Evolutionary conservation across 1,140 invertebrate species (phyloP), one percentile per base, ranked within the genome.

Genomic region (Pogonomyrmex barbatus): DNA sequence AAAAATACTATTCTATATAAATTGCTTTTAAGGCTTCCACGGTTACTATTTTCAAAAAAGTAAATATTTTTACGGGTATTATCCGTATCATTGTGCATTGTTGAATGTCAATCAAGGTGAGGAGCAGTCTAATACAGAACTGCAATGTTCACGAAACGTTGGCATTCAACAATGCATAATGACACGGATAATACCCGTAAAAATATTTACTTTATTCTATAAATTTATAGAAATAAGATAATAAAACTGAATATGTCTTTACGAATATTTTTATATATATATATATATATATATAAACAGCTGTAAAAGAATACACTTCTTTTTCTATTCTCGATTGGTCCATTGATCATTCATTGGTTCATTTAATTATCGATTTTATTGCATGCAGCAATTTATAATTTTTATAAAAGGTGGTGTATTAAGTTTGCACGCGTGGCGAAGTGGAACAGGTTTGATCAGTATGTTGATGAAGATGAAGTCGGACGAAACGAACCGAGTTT

Each of bases 401-500:
- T 10, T 79, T 33, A 14, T 10, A 60, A 42, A 36, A 45, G 79
- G 4, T 4, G 9, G 14, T 42, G 56, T 50, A 71, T 39, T 45
- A 75, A 42, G 30, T 42, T 65, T 39, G 58, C n/a, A 1, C n/a
- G 52, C 52, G 50, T 58, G 42, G 24, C 17, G 39, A 47, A 30
- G n/a, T 30, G 12, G 30, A 30, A 47, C n/a, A 8, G 1, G 39
- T 75, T 83, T 83, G 54, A 83, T 83, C 79, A 50, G 54, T 60
- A 30, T 60, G 79, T 83, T 83, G 77, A 68, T 81, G 58, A 77
- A 77, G 60, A 79, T 79, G 54, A 83, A 83, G 68, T 83, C 56
- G 79, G 68, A 83, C 54, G 79, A 73, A 83, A 83, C 79, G 68
- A 83, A 75, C 42, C 42, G 56, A 83, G 68, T 68, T 63, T 36